These are phyloP conservation scores for Dryomyza anilis DNA, from an alignment of 2,888 invertebrate genomes.

Conservation along the genomic window DNA sequence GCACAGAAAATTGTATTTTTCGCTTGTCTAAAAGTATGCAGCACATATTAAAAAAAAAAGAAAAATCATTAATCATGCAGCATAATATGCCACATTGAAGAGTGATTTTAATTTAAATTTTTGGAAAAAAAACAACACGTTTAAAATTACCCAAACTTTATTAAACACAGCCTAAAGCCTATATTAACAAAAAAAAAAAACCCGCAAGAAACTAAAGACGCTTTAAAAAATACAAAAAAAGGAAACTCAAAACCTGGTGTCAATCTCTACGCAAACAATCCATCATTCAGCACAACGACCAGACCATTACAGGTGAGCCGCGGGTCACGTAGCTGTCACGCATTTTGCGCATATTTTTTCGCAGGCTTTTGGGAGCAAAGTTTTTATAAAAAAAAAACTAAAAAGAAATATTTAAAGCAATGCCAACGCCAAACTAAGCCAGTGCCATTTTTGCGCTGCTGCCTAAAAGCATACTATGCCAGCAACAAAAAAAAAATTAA, in stretches of 20 bases:
- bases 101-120: conserved; percentile 2
- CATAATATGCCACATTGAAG: background rate
- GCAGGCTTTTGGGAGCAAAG: background rate
- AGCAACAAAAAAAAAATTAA: conserved; percentile 2
- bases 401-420: background rate
- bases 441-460: no score
- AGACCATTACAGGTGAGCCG: background rate
- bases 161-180: background rate
- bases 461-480: conserved; percentile 12
- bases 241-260: background rate
- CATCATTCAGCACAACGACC: background rate
- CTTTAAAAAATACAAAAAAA: background rate
- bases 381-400: background rate
- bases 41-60: background rate
- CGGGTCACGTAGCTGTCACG: background rate
- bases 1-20: no score
- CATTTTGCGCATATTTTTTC: background rate
- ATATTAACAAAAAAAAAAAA: background rate
- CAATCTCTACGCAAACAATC: background rate
- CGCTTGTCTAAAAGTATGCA: no score
- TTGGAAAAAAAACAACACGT: background rate
- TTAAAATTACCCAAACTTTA: no score
- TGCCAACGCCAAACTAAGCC: background rate
- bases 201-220: background rate
- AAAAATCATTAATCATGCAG: background rate